Base-by-base conservation (phyloP, 2,113 vertebrate genomes). In the Suricata suricatta region DNA sequence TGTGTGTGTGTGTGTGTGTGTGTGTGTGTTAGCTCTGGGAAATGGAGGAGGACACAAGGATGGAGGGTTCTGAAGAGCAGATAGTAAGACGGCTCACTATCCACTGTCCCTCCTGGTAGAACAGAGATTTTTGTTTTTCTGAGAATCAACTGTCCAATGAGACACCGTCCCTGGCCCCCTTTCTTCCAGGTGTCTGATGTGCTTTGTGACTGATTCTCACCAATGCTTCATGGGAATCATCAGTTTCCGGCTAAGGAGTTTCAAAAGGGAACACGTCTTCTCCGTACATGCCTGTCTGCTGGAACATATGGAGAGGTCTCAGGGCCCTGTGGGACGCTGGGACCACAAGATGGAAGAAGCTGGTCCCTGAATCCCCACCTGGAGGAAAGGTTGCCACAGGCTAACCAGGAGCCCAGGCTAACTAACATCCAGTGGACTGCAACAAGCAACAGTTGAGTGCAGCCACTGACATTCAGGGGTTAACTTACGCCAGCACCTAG, bases 221-320 rank as follows among this genome's bases (percentile, higher is more conserved):
- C 63, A 38, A 2, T 10, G 7, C 17, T 23, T 3, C 7, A 5
- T 29, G 25, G 38, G 11, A 54, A 54, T 23, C 68, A 4, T 72
- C 66, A 19, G 27, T 80, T 86, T 29, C 25, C 9, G 66, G 47
- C 29, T n/a, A 29, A 69, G 64, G 21, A 66, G 3, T 52, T 92
- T 80, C 41, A 19, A 31, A 87, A 71, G 44, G 33, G 9, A 2
- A 0, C 5, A 4, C 31, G 10, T 11, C 29, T 88, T 92, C 23
- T 31, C 29, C 33, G 71, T 9, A 23, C 0, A 3, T 41, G 23
- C 47, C 16, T 0, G 10, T 33, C 16, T 1, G 0, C 23, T 11
- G 19, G 63, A 14, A 14, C 5, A 12, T 5, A 7, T 1, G 41
- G 33, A 33, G 27, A 35, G 44, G 17, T 23, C n/a, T 50, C 1